Evolutionary conservation across 2,888 invertebrate genomes (phyloP).

Genomic region (Cybosia mesomella): DNA sequence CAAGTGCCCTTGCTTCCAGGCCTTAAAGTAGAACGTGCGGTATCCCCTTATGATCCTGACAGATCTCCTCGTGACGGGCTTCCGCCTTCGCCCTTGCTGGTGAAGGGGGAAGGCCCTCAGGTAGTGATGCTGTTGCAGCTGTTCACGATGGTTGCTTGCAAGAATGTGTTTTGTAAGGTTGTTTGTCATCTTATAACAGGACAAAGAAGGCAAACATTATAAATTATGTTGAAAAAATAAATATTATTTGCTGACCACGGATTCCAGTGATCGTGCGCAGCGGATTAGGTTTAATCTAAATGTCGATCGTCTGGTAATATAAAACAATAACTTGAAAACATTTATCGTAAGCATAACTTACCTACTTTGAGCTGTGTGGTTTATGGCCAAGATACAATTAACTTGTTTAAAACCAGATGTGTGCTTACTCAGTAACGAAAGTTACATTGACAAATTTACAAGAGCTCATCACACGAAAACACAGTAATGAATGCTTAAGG

Average conservation of each 20-base stretch:
- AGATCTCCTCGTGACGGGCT: too few species aligned
- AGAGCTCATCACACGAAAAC: too few species aligned
- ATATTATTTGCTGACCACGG: not conserved
- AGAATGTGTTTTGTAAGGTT: too few species aligned
- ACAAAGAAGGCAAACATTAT: not conserved
- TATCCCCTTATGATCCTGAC: too few species aligned
- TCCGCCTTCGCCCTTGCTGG: too few species aligned
- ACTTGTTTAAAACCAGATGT: not conserved
- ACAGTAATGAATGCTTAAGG: too few species aligned
- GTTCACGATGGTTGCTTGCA: too few species aligned
- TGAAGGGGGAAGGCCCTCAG: too few species aligned
- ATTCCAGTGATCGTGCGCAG: constrained; percentile 4
- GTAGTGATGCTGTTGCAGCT: too few species aligned
- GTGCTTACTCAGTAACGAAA: not conserved
- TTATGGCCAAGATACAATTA: not conserved
- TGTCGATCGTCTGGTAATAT: constrained; percentile 6
- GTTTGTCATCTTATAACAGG: too few species aligned
- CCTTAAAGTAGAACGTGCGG: too few species aligned
- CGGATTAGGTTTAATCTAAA: constrained; percentile 6
- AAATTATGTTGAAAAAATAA: not conserved
- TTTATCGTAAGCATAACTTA: not conserved
- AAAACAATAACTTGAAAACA: not conserved
- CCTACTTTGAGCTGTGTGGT: not conserved
- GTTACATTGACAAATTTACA: not conserved
- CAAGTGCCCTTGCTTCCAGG: too few species aligned